phyloP scores from a whole-genome alignment of 1,140 invertebrate genomes.

The Frieseomelitta varia region DNA sequence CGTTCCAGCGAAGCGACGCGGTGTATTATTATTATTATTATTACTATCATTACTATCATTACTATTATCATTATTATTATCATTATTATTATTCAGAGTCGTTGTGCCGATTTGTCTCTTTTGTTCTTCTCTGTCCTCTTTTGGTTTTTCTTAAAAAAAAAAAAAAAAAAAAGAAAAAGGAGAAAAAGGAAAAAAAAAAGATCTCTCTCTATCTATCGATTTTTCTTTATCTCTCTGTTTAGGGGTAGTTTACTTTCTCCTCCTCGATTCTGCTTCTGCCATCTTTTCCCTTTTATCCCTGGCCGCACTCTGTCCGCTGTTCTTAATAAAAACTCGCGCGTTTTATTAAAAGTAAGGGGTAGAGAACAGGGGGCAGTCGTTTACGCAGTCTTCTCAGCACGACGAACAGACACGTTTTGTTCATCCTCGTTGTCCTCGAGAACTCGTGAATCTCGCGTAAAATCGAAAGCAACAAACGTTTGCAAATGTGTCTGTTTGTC shows the following conservation, averaged over 20 bases:
- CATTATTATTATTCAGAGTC: not conserved
- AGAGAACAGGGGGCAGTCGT: constrained; percentile 29
- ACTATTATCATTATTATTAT: not conserved
- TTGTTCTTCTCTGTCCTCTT: constrained; percentile 1
- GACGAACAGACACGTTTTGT: constrained; percentile 17
- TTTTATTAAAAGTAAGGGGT: constrained; percentile 40
- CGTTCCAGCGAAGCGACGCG: not conserved
- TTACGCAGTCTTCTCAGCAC: constrained; percentile 23
- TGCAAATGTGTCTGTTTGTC: not conserved
- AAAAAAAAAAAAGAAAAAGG: not conserved
- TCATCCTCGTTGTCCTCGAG: not conserved
- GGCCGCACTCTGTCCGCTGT: not conserved
- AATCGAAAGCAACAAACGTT: not conserved
- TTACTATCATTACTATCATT: too few species aligned
- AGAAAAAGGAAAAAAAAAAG: not conserved
- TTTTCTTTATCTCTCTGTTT: constrained; percentile 8
- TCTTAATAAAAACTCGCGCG: constrained; percentile 17
- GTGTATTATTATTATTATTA: not conserved
- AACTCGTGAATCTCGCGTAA: not conserved
- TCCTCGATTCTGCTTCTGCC: not conserved
- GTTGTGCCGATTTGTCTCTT: constrained; percentile 24
- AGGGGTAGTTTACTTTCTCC: not conserved
- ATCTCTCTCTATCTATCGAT: not conserved
- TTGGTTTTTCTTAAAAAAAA: not conserved
- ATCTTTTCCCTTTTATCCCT: not conserved